A percentile compares a stretch with the other conserved stretches of the same genome.
phyloP scores from a whole-genome alignment of 35 echinoderm and acorn worm genomes.

The Eucidaris tribuloides region DNA sequence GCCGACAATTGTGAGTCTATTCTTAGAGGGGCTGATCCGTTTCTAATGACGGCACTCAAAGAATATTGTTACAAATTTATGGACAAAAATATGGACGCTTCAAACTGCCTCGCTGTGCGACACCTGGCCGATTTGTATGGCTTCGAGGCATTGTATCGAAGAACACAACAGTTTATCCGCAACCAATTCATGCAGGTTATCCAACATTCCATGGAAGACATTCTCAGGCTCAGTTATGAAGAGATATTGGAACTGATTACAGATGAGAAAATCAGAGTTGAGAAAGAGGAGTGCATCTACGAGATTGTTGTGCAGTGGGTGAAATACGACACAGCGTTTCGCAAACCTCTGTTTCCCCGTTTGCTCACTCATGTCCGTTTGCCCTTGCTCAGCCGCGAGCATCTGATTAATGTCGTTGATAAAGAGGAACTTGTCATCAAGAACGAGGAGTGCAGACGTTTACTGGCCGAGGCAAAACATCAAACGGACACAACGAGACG shows the following conservation, averaged over 20 bases:
- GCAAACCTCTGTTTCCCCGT: slow-evolving; percentile 47
- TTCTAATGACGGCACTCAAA: slow-evolving; percentile 84
- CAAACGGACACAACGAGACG: slow-evolving; percentile 94
- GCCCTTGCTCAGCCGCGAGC: slow-evolving; percentile 75
- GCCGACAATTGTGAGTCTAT: slow-evolving; percentile 83
- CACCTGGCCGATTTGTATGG: slow-evolving; percentile 86
- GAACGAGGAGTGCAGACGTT: slow-evolving; percentile 66
- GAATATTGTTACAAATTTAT: slow-evolving; percentile 89
- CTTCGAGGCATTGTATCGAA: slow-evolving; percentile 72
- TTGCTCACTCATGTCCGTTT: slow-evolving; percentile 84
- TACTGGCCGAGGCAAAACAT: slow-evolving; percentile 80
- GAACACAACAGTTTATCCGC: slow-evolving; percentile 76
- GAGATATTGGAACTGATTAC: slow-evolving; percentile 87
- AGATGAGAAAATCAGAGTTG: slow-evolving; percentile 92
- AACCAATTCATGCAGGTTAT: slow-evolving; percentile 97
- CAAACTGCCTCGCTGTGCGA: slow-evolving; percentile 87
- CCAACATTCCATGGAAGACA: slow-evolving; percentile 86
- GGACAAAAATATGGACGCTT: slow-evolving; percentile 87
- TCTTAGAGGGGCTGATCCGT: slow-evolving; percentile 88
- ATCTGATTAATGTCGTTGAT: slow-evolving; percentile 82
- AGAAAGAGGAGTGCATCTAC: slow-evolving; percentile 97
- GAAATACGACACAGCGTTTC: slow-evolving; percentile 60
- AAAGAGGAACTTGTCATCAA: slow-evolving; percentile 84
- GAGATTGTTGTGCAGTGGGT: slow-evolving; percentile 84
- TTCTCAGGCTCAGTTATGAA: slow-evolving; percentile 68